These are phyloP conservation scores for Sebastes fasciatus DNA, from an alignment of 2,113 vertebrate species.

Conservation along the genomic window DNA sequence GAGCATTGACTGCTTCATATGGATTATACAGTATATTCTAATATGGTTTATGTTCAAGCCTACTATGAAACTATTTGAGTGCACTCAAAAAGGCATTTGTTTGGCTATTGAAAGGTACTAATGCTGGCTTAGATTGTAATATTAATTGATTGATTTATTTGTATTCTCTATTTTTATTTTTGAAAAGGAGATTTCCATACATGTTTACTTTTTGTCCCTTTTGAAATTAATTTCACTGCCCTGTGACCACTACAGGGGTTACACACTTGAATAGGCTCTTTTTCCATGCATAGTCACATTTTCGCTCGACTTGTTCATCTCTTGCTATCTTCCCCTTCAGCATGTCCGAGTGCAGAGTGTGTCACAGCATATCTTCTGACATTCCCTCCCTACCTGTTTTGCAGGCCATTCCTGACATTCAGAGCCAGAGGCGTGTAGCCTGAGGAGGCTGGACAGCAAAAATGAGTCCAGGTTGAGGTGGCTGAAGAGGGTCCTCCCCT, in stretches of 20 bases:
- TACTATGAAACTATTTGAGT: not conserved
- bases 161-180: not conserved
- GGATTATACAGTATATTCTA: no score
- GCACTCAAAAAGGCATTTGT: not conserved
- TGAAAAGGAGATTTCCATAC: no score
- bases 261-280: not conserved
- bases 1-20: no score
- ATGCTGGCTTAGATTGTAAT: not conserved
- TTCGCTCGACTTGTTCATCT: conserved; percentile 32
- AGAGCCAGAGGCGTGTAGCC: conserved; percentile 37
- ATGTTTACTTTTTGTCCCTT: not conserved
- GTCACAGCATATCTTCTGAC: conserved; percentile 75
- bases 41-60: no score
- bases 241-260: not conserved
- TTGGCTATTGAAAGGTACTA: not conserved
- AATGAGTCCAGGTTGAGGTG: conserved; percentile 65
- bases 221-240: not conserved
- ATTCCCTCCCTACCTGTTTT: conserved; percentile 80
- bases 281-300: conserved; percentile 4
- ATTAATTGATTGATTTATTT: no score
- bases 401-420: conserved; percentile 75
- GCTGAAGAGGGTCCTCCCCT: conserved; percentile 58
- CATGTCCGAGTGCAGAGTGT: conserved; percentile 70
- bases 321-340: conserved; percentile 51
- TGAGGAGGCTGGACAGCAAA: conserved; percentile 48